A percentile compares a stretch with the other conserved stretches of the same genome.
phyloP scores from a whole-genome alignment of 2,888 invertebrate genomes.

The Blomia tropicalis region DNA sequence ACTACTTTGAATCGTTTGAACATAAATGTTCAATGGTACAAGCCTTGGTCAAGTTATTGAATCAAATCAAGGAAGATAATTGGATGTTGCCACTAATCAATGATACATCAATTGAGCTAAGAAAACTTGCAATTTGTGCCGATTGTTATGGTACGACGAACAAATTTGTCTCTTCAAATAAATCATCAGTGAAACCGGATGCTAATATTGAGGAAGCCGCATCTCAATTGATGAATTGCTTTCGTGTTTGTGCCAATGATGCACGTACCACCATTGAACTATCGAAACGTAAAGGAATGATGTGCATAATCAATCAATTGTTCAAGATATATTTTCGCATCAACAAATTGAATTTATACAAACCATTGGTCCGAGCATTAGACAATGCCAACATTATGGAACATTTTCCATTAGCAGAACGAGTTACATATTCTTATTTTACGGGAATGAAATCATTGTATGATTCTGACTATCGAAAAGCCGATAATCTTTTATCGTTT shows the following conservation, averaged over 20 bases:
- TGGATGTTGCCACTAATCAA: constrained; percentile 93
- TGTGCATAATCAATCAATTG: constrained; percentile 86
- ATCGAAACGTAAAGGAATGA: constrained; percentile 88
- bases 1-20: constrained; percentile 47
- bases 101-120: constrained; percentile 66
- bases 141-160: constrained; percentile 32
- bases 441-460: constrained; percentile 96
- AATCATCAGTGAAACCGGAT: constrained; percentile 33
- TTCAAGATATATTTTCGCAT: constrained; percentile 83
- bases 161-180: background rate
- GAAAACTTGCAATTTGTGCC: constrained; percentile 45
- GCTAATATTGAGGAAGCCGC: constrained; percentile 80
- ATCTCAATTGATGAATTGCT: constrained; percentile 77
- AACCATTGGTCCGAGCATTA: constrained; percentile 86
- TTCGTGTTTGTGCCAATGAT: constrained; percentile 85
- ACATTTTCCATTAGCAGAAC: constrained; percentile 72
- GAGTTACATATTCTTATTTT: constrained; percentile 87
- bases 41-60: constrained; percentile 61
- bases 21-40: constrained; percentile 47
- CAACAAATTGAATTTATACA: constrained; percentile 45
- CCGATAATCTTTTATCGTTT: constrained; percentile 76
- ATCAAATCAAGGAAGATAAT: constrained; percentile 78
- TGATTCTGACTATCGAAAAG: constrained; percentile 83
- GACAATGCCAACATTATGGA: constrained; percentile 80
- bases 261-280: constrained; percentile 51